Evolutionary conservation across 2,888 invertebrate genomes (phyloP).

Genomic region (Auanema freiburgensis): DNA sequence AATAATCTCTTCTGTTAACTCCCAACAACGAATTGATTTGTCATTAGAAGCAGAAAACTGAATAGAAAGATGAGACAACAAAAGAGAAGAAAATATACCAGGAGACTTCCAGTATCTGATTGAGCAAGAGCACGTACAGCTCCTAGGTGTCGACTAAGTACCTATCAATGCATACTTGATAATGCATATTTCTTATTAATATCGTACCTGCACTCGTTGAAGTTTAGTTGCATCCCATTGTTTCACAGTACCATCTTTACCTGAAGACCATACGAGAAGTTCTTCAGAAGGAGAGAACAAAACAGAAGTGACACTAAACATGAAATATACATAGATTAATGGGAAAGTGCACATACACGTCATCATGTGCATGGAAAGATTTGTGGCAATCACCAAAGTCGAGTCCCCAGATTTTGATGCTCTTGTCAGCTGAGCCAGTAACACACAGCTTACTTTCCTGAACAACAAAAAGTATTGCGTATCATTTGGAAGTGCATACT

Average conservation of each 20-base stretch:
- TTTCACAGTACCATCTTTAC: constrained; percentile 86
- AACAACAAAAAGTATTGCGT: not conserved
- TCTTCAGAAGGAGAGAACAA: constrained; percentile 85
- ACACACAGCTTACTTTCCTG: constrained; percentile 75
- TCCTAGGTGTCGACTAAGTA: constrained; percentile 72
- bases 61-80: constrained; percentile 10
- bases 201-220: constrained; percentile 76
- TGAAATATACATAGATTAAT: not conserved
- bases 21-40: constrained; percentile 81
- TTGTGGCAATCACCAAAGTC: constrained; percentile 96
- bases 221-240: constrained; percentile 95
- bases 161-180: constrained; percentile 60
- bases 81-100: constrained; percentile 33
- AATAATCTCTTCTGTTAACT: constrained; percentile 83
- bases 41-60: constrained; percentile 80
- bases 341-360: constrained; percentile 67
- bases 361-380: constrained; percentile 94
- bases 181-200: not conserved
- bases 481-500: constrained; percentile 23
- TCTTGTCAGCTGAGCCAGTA: constrained; percentile 92
- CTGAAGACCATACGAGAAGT: constrained; percentile 85
- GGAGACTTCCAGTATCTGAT: constrained; percentile 45
- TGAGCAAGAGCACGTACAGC: constrained; percentile 53
- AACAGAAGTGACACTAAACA: constrained; percentile 78
- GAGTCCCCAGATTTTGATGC: constrained; percentile 95